Conservation (phyloP, 2,113 vertebrate genomes). For the Zosterops borbonicus region DNA sequence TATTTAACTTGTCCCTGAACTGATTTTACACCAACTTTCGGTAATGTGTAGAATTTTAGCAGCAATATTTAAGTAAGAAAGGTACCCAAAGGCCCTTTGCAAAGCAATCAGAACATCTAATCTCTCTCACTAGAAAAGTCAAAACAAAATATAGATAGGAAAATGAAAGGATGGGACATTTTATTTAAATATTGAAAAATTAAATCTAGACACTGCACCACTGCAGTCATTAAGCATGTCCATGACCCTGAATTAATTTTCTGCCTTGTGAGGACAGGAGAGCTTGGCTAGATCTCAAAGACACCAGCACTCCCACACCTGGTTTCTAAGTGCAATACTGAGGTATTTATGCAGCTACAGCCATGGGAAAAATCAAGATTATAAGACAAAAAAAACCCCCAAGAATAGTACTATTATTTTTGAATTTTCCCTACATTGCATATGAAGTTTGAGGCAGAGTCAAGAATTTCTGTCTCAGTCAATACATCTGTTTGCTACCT, state of each 20-base stretch:
- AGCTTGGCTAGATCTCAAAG: not conserved
- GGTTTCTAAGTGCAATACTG: not conserved
- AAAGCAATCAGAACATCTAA: not conserved
- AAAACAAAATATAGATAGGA: not conserved
- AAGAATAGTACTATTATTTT: not conserved
- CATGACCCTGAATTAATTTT: not conserved
- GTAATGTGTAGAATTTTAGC: not conserved
- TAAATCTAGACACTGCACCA: not conserved
- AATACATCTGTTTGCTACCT: not conserved
- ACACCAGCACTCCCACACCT: rapidly evolving
- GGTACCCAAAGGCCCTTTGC: not conserved
- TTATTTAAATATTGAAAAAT: not conserved
- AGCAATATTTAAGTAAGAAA: not conserved
- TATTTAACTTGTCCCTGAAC: not conserved
- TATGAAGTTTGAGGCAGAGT: not conserved
- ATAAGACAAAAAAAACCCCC: not conserved
- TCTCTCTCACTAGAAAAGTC: not conserved
- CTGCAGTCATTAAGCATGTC: not conserved
- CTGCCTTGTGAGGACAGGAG: not conserved
- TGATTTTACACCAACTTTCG: not conserved
- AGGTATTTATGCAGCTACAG: not conserved
- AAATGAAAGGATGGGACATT: rapidly evolving
- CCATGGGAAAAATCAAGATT: not conserved
- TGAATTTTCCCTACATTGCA: not conserved
- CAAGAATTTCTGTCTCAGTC: not conserved